Evolutionary conservation across 2,888 invertebrate species (phyloP), one percentile per base, ranked within the genome.

Genomic region (Monopis laevigella): DNA sequence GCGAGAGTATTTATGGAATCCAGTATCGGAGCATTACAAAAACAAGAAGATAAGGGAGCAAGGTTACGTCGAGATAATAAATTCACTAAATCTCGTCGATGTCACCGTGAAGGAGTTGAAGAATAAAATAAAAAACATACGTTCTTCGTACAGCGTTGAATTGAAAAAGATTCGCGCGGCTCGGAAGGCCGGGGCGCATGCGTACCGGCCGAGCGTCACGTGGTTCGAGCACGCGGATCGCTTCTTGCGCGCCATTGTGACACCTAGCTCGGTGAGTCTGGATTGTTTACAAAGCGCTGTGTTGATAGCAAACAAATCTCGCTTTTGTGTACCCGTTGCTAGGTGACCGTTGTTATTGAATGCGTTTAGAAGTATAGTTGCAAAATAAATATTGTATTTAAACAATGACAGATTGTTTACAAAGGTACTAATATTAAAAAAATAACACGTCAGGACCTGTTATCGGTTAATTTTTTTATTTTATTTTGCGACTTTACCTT

Each of bases 211-310:
- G 46, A 80, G 78, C 65, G 80, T 81, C 74, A 78, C 78, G 73
- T 81, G 81, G 81, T 81, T 80, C 62, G 75, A 80, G 57, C 80
- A 80, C 69, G 80, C 80, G 63, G 81, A 81, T 78, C 75, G 78
- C 74, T 81, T 81, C 63, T 73, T 81, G 55, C 71, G 80, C 55
- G 78, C 80, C 58, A 80, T 81, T 65, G 81, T 81, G 68, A 80
- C 80, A 46, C 81, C 80, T 59, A 78, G 77, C 65, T 80, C 80
- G 50, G 80, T 80, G 64, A 78, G 78, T 71, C 47, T 56, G 48
- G 50, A 41, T 39, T 44, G 34, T 41, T 41, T 44, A 44, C 39
- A 21, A 21, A 6, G 3, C 21, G 5, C n/a, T 11, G n/a, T n/a
- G n/a, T n/a, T 14, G 32, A 14, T 32, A 32, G 17, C 32, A 32